A percentile compares a stretch with the other conserved stretches of the same genome.
These are phyloP conservation scores for Sminthurinus aureus DNA, from an alignment of 2,888 invertebrate genomes.

Conservation along the genomic window DNA sequence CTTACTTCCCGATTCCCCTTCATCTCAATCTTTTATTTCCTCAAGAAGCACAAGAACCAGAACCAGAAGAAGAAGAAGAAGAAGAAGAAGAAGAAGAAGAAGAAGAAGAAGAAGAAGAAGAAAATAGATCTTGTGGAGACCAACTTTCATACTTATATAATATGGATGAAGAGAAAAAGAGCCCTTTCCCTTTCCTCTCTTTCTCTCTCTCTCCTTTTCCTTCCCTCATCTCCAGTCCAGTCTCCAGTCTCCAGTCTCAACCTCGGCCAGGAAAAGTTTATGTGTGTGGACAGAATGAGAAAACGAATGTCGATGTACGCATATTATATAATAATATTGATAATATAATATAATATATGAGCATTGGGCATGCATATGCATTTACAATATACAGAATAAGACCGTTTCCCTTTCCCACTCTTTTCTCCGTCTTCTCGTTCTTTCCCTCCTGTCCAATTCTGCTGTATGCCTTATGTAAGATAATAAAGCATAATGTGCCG, in stretches of 20 bases:
- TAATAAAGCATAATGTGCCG: not conserved
- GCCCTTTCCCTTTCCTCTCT: too few species aligned
- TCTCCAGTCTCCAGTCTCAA: not conserved
- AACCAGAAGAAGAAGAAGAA: too few species aligned
- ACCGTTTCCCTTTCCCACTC: not conserved
- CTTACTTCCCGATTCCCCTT: not conserved
- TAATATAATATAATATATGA: too few species aligned
- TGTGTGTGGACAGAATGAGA: not conserved
- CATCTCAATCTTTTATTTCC: constrained; percentile 41
- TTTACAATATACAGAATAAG: not conserved
- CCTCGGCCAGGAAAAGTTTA: not conserved
- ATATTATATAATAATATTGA: too few species aligned
- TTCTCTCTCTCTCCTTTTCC: not conserved
- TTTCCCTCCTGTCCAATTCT: not conserved
- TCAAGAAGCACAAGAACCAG: too few species aligned
- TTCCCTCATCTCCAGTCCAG: not conserved
- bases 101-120: constrained; percentile 25
- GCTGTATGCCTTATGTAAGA: too few species aligned
- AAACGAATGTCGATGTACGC: not conserved
- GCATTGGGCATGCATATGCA: too few species aligned
- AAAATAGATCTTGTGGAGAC: constrained; percentile 50
- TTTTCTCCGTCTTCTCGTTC: not conserved
- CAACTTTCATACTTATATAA: not conserved
- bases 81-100: too few species aligned
- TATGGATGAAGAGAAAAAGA: not conserved